These are phyloP conservation scores for Hirundichthys speculiger DNA, from an alignment of 2,113 vertebrate genomes.

Conservation along the genomic window DNA sequence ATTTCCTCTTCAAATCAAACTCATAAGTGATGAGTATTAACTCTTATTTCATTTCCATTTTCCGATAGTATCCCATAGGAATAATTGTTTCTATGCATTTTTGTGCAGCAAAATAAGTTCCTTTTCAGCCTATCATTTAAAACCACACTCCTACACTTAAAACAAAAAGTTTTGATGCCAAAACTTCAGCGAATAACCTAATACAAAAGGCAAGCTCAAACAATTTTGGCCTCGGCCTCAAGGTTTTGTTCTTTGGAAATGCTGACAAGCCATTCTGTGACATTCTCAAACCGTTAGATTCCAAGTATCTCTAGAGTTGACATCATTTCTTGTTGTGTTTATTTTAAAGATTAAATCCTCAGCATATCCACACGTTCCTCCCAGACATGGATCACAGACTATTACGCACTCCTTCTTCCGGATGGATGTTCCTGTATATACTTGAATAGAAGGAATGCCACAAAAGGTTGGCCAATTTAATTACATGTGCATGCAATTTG, in stretches of 20 bases:
- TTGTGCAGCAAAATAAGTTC: too few species aligned
- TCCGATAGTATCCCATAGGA: too few species aligned
- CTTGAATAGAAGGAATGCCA: slow-evolving; percentile 54
- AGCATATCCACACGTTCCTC: slow-evolving; percentile 35
- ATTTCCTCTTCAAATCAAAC: too few species aligned
- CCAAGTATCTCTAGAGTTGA: slow-evolving; percentile 37
- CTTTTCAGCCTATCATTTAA: background rate
- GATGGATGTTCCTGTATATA: slow-evolving; percentile 60
- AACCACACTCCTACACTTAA: background rate
- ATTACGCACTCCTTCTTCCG: slow-evolving; percentile 60
- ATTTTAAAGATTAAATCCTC: slow-evolving; percentile 56
- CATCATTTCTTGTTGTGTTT: slow-evolving; percentile 65
- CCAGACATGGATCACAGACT: slow-evolving; percentile 68
- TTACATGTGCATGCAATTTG: slow-evolving; percentile 62
- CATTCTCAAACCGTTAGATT: slow-evolving; percentile 33
- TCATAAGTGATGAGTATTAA: too few species aligned
- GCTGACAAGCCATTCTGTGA: slow-evolving; percentile 43
- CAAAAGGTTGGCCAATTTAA: slow-evolving; percentile 74
- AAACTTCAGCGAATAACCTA: slow-evolving; percentile 3
- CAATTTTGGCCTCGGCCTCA: background rate
- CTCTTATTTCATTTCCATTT: too few species aligned
- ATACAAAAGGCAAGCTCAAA: background rate
- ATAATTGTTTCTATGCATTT: too few species aligned
- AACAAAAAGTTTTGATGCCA: background rate
- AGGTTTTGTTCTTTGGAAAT: slow-evolving; percentile 11